Conservation (phyloP, 2,888 invertebrate species). For the Margaritifera margaritifera region DNA sequence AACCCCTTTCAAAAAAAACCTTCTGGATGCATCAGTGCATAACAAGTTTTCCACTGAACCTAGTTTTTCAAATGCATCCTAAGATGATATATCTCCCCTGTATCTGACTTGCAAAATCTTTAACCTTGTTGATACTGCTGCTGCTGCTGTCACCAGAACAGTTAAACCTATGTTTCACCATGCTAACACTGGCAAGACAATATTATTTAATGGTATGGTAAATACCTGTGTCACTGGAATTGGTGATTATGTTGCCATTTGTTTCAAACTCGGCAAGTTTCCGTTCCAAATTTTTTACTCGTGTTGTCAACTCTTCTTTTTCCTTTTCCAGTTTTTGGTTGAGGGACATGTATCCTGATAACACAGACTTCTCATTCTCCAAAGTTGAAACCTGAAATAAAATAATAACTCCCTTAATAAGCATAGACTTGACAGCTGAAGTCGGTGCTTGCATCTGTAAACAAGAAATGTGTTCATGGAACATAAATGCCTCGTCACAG, state of each 20-base stretch:
- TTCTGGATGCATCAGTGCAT: no score
- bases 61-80: no score
- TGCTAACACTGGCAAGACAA: no score
- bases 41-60: no score
- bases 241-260: conserved; percentile 41
- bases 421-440: conserved; percentile 1
- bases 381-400: conserved; percentile 44
- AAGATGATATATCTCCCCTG: no score
- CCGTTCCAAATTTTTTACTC: conserved; percentile 53
- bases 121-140: no score
- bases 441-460: background rate
- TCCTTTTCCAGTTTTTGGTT: conserved; percentile 51
- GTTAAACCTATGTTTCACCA: no score
- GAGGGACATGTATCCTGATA: conserved; percentile 39
- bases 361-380: conserved; percentile 50
- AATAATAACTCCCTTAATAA: background rate
- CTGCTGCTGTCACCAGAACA: no score
- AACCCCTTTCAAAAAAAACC: no score
- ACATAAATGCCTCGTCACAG: no score
- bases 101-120: no score
- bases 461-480: background rate
- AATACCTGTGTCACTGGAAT: conserved; percentile 10
- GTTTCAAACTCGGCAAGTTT: conserved; percentile 48
- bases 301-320: conserved; percentile 49
- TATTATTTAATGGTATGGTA: conserved; percentile 7